Evolutionary conservation across 2,113 vertebrate species (phyloP), one percentile per base, ranked within the genome.

Genomic region (Ptilonorhynchus violaceus): DNA sequence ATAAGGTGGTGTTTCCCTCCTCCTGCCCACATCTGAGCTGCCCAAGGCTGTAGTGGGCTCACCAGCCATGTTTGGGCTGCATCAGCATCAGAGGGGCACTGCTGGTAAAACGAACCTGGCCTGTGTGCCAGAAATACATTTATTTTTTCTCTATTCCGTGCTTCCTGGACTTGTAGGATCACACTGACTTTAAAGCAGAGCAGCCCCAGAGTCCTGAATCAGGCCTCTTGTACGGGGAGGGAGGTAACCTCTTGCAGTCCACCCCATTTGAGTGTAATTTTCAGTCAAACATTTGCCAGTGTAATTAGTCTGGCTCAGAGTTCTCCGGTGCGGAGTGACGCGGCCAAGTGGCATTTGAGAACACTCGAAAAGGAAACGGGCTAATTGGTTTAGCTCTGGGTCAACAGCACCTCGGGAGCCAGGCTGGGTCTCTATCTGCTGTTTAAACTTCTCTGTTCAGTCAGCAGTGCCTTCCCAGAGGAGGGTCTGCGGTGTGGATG

Each of bases 361-460:
- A 67, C 63, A 18, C 85, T 90, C 83, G 49, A 77, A n/a, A 80
- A 86, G 89, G 82, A 94, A 94, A 86, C 0, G 6, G 59, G 55
- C 37, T 93, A 88, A 92, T 95, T 84, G 66, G 55, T 87, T 94
- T 56, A 95, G 63, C 76, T 88, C 69, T 95, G 89, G 89, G 92
- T 97, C 92, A 96, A 31, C 73, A 89, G 58, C 60, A 62, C 68
- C 28, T 60, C 75, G 56, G 82, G 78, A 96, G 69, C 63, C 74
- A 92, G 67, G 0, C 17, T 62, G 63, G 78, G 82, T 49, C 67
- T 67, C 44, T 85, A 3, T 59, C 67, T 92, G 50, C n/a, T 66
- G 39, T 74, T 77, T 64, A n/a, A 64, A 72, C 7, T 6, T 68
- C 73, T 78, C 13, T 86, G 68, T 39, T 84, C 24, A 64, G 33